phyloP scores from a whole-genome alignment of 2,888 invertebrate species.

The Chrysina gloriosa region DNA sequence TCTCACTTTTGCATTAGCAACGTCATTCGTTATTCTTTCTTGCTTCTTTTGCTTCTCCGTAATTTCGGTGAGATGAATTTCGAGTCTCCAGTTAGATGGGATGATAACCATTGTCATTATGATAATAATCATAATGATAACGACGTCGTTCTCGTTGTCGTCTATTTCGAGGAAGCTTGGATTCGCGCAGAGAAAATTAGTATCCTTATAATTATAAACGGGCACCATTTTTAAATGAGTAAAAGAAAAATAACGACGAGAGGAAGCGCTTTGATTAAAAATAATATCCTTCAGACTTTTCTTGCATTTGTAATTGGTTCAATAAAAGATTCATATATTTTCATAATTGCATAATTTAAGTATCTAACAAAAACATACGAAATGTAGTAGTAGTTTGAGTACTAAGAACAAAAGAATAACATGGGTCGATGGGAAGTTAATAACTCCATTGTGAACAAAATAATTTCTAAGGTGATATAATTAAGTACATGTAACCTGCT shows the following conservation, averaged over 20 bases:
- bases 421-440: too few species aligned
- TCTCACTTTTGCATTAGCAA: slow-evolving; percentile 37
- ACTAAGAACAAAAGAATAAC: too few species aligned
- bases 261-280: slow-evolving; percentile 29
- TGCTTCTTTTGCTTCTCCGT: background rate
- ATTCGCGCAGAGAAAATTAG: slow-evolving; percentile 1
- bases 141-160: background rate
- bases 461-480: too few species aligned
- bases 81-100: background rate
- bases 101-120: slow-evolving; percentile 11
- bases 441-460: too few species aligned
- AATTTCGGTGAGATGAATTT: background rate
- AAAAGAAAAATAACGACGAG: slow-evolving; percentile 23
- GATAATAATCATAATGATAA: slow-evolving; percentile 20
- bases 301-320: slow-evolving; percentile 4
- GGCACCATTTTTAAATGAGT: slow-evolving; percentile 20
- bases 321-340: background rate
- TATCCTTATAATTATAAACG: slow-evolving; percentile 14
- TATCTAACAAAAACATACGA: too few species aligned
- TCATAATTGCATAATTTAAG: background rate
- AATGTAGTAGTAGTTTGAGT: too few species aligned
- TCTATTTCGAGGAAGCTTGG: background rate
- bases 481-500: too few species aligned
- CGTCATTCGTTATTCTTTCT: background rate
- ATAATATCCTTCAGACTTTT: slow-evolving; percentile 1